These are phyloP conservation scores for Erinaceus europaeus DNA, from an alignment of 2,113 vertebrate species.

Conservation along the genomic window DNA sequence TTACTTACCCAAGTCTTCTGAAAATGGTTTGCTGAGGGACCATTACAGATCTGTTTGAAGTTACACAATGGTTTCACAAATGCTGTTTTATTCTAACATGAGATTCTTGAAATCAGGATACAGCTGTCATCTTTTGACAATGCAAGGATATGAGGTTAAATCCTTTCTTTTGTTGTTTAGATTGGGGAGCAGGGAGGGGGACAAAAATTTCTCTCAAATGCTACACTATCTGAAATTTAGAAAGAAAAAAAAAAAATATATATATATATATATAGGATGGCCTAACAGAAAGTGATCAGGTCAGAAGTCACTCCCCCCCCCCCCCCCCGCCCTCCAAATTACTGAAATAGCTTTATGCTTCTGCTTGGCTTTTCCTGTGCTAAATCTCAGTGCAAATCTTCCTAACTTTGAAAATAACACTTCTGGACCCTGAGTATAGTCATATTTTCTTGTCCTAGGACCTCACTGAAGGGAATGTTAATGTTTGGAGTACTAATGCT, in stretches of 20 bases:
- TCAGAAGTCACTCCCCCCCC: slow-evolving; percentile 61
- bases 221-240: slow-evolving; percentile 49
- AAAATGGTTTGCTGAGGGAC: slow-evolving; percentile 85
- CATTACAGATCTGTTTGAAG: slow-evolving; percentile 83
- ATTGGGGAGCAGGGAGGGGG: slow-evolving; percentile 50
- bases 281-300: slow-evolving; percentile 28
- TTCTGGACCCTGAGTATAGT: not conserved
- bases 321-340: too few species aligned
- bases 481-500: too few species aligned
- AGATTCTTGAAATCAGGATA: slow-evolving; percentile 86
- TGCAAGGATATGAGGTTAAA: slow-evolving; percentile 85
- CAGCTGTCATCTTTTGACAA: slow-evolving; percentile 89
- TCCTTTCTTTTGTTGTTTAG: slow-evolving; percentile 78
- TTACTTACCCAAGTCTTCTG: slow-evolving; percentile 86
- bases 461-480: too few species aligned
- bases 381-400: not conserved
- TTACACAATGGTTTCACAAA: slow-evolving; percentile 83
- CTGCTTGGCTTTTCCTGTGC: not conserved
- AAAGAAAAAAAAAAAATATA: too few species aligned
- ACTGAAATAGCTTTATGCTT: not conserved
- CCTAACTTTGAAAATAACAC: not conserved
- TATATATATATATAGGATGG: slow-evolving; percentile 13
- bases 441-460: not conserved
- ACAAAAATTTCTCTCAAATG: slow-evolving; percentile 75
- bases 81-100: slow-evolving; percentile 81